Base-by-base conservation (phyloP, 2,797 vertebrate species). In the Pogonophryne albipinna region DNA sequence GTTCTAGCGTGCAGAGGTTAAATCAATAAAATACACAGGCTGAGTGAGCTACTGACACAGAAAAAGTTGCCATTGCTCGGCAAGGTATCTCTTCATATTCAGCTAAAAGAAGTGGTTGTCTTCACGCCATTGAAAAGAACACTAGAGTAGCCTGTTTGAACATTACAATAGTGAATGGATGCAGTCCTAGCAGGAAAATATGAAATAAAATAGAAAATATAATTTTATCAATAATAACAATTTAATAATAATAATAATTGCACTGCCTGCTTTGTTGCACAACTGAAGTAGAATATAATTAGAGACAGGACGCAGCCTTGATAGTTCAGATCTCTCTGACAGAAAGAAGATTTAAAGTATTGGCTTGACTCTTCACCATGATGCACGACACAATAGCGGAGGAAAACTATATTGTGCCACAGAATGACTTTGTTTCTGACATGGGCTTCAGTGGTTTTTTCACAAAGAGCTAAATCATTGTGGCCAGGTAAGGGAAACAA, bases 1-100 rank as follows among this genome's bases (percentile, higher is more conserved):
- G 85, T 95, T 94, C 93, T 95, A 95, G 94, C 94, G 95, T 96
- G 95, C 95, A 94, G 94, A 95, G 92, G 93, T 95, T 96, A 95
- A 95, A 95, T 95, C 91, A 94, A 94, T 94, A 94, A 95, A 93
- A 94, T 94, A 95, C 93, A 95, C 93, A 95, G 93, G 93, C 92
- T 94, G 92, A 92, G 89, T 93, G 91, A 93, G 93, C 91, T 93
- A 94, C 93, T 93, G 94, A 95, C 91, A 93, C 91, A 90, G 85
- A 92, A 91, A 88, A 89, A 63, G 79, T 92, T 89, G 89, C 91
- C 88, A 71, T 83, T 83, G 91, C 88, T 89, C 69, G 89, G 92
- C 90, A 91, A 88, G 79, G 77, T 84, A 89, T 93, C 91, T 94
- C 92, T 95, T 94, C 91, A 94, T 94, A 91, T 93, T 93, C 81